Conservation (phyloP, 2,888 invertebrate species). For the Neoascia interrupta region DNA sequence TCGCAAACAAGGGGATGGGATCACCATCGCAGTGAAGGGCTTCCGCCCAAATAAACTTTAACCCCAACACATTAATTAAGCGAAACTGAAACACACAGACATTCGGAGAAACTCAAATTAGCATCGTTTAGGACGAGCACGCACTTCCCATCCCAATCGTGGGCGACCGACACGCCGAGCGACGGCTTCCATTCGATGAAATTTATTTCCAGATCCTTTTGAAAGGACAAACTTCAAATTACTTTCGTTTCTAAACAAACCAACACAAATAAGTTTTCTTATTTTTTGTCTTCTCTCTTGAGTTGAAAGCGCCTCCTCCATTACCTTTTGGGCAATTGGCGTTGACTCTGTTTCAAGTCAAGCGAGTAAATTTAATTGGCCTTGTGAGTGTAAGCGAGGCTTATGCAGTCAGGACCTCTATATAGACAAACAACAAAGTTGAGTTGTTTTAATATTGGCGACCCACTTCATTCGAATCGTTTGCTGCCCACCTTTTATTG, state of each 20-base stretch:
- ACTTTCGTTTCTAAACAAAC: constrained; percentile 14
- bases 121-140: constrained; percentile 36
- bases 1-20: constrained; percentile 28
- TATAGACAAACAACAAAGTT: constrained; percentile 18
- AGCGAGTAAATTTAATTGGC: constrained; percentile 60
- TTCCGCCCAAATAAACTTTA: constrained; percentile 9
- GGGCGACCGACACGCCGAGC: too few species aligned
- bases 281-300: constrained; percentile 7
- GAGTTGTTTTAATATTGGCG: not conserved
- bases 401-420: constrained; percentile 4
- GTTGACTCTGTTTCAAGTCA: constrained; percentile 47
- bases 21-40: not conserved
- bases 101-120: constrained; percentile 50
- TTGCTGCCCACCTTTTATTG: constrained; percentile 21
- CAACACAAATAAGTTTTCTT: not conserved
- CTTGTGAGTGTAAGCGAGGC: constrained; percentile 7
- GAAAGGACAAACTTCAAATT: constrained; percentile 40
- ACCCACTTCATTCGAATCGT: not conserved
- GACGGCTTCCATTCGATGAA: not conserved
- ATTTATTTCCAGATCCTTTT: not conserved
- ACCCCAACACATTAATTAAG: constrained; percentile 45
- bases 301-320: constrained; percentile 40
- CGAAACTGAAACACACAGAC: constrained; percentile 44
- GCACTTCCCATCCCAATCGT: constrained; percentile 11
- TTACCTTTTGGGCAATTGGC: constrained; percentile 48